Percentiles rank a stretch among this genome's conserved stretches.
These are phyloP conservation scores for Hestina assimilis DNA, from an alignment of 1,140 invertebrate genomes.

Conservation along the genomic window DNA sequence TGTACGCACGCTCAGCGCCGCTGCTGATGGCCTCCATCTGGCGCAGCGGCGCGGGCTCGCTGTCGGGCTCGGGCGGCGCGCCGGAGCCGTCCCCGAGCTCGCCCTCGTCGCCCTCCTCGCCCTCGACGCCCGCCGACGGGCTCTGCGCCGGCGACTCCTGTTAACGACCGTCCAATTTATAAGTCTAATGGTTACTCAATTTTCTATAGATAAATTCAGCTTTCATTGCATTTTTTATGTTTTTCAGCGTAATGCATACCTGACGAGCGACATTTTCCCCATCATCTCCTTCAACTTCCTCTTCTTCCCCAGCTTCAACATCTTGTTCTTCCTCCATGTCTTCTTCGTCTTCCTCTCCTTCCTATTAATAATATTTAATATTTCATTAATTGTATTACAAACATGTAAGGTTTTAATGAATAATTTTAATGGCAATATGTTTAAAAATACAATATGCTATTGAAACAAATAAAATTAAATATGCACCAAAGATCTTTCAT, in stretches of 20 bases:
- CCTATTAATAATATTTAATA: slow-evolving; percentile 31
- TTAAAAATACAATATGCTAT: neutral
- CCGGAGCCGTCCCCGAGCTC: slow-evolving; percentile 42
- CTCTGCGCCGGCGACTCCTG: slow-evolving; percentile 67
- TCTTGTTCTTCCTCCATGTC: slow-evolving; percentile 77
- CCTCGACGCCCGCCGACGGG: slow-evolving; percentile 78
- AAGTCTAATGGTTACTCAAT: neutral
- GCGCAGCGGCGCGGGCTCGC: slow-evolving; percentile 55
- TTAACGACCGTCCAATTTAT: neutral
- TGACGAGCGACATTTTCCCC: slow-evolving; percentile 49
- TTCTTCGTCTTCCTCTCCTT: slow-evolving; percentile 68
- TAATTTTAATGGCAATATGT: neutral
- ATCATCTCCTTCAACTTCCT: slow-evolving; percentile 78
- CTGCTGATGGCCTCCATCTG: slow-evolving; percentile 80
- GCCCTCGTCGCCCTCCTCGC: slow-evolving; percentile 60
- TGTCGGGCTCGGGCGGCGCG: slow-evolving; percentile 47
- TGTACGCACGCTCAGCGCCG: slow-evolving; percentile 68
- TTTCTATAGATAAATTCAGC: neutral
- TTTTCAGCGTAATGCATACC: slow-evolving; percentile 26
- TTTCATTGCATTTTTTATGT: neutral
- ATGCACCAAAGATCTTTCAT: too few species aligned
- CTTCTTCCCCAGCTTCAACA: slow-evolving; percentile 77
- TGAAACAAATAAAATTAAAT: too few species aligned
- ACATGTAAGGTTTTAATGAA: neutral
- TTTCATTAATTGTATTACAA: neutral